Conservation (phyloP, 1,140 invertebrate genomes). For the Condylostylus longicornis region DNA sequence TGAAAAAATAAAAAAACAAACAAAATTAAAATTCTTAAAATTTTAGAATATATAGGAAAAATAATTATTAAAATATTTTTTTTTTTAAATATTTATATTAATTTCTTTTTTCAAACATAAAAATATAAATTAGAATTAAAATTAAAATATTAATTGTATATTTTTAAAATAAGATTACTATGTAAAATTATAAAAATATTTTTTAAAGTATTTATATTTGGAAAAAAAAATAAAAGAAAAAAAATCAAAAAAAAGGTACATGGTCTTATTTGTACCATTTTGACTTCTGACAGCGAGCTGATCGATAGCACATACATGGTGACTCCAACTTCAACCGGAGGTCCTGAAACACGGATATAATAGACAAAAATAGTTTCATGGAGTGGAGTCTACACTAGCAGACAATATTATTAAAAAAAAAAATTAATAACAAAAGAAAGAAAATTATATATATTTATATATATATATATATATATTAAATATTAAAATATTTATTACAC, state of each 20-base stretch:
- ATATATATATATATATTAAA: too few relatives aligned
- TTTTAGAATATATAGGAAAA: too few relatives aligned
- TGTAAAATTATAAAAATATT: background rate
- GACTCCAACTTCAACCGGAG: slow-evolving; percentile 89
- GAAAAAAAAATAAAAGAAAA: slow-evolving; percentile 3
- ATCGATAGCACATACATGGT: slow-evolving; percentile 97
- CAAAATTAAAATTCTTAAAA: too few relatives aligned
- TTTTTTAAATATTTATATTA: background rate
- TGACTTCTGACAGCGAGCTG: slow-evolving; percentile 96
- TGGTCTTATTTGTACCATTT: slow-evolving; percentile 67
- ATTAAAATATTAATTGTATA: background rate
- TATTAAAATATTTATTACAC: too few relatives aligned
- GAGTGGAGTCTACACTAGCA: slow-evolving; percentile 1
- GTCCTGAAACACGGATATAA: slow-evolving; percentile 54
- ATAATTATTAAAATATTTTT: too few relatives aligned
- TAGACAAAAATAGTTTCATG: background rate
- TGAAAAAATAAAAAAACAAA: too few relatives aligned
- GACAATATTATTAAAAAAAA: slow-evolving; percentile 4
- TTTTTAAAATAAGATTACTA: background rate
- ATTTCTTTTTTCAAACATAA: background rate
- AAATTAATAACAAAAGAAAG: slow-evolving; percentile 1
- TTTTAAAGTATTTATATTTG: too few relatives aligned
- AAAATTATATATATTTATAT: background rate
- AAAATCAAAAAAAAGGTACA: slow-evolving; percentile 19
- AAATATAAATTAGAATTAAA: slow-evolving; percentile 1